These are phyloP conservation scores for Listrodromus nycthemerus DNA, from an alignment of 2,888 invertebrate species.

Conservation along the genomic window DNA sequence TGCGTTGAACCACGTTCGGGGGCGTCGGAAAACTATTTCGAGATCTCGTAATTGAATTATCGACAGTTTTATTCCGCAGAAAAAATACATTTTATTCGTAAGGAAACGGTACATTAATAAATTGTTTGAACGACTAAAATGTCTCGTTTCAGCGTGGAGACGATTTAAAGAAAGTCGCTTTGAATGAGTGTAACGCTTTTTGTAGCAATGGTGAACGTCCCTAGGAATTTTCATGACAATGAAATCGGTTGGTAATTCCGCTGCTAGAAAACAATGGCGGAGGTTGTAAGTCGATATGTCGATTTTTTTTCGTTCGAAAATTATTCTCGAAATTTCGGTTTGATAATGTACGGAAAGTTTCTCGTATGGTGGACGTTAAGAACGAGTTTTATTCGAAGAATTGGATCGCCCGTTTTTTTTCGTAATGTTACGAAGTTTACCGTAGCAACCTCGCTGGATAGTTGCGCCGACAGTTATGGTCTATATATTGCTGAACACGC, in stretches of 20 bases:
- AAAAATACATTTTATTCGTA: not conserved
- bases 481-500: not conserved
- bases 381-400: not conserved
- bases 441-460: not conserved
- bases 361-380: not conserved
- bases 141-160: too few relatives aligned
- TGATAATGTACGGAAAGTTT: too few relatives aligned
- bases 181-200: too few relatives aligned
- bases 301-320: too few relatives aligned
- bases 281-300: too few relatives aligned
- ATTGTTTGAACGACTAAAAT: not conserved
- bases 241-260: too few relatives aligned
- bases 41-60: not conserved
- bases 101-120: slow-evolving; percentile 2
- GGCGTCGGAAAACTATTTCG: not conserved
- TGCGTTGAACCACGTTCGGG: not conserved
- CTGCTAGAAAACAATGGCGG: too few relatives aligned
- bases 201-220: too few relatives aligned
- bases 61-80: not conserved
- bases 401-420: not conserved
- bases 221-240: too few relatives aligned
- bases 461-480: not conserved
- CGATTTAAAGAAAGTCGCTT: too few relatives aligned
- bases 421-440: not conserved
- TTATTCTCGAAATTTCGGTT: too few relatives aligned